These are phyloP conservation scores for Drosophila putrida DNA, from an alignment of 2,888 invertebrate species.

Conservation along the genomic window DNA sequence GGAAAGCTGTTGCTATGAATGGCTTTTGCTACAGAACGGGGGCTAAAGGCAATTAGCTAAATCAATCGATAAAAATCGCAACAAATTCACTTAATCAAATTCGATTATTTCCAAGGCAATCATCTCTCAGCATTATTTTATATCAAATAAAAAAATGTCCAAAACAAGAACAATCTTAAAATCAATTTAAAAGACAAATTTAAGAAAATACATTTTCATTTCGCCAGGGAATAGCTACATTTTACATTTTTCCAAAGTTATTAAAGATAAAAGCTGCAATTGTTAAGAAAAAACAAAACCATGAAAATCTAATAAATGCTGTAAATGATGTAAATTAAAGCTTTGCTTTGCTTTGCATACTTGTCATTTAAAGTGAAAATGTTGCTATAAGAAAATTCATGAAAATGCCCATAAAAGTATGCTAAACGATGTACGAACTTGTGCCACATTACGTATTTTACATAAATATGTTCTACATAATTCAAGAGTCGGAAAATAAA, in stretches of 20 bases:
- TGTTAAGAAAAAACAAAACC: background rate
- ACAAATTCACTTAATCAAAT: constrained; percentile 44
- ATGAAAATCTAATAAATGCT: background rate
- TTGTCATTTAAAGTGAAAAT: background rate
- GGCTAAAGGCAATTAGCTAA: constrained; percentile 45
- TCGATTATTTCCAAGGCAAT: constrained; percentile 26
- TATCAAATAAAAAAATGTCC: constrained; percentile 1
- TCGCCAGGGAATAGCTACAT: constrained; percentile 3
- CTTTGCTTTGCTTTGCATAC: background rate
- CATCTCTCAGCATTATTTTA: background rate
- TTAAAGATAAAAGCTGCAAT: constrained; percentile 1
- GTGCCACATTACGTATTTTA: background rate
- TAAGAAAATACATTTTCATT: constrained; percentile 4
- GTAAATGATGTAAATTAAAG: background rate
- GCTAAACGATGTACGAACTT: background rate
- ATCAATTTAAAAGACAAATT: constrained; percentile 1
- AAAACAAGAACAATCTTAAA: constrained; percentile 4
- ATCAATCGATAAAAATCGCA: constrained; percentile 52
- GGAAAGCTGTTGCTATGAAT: background rate
- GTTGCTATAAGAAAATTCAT: background rate
- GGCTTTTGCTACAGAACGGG: background rate
- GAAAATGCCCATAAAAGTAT: constrained; percentile 8
- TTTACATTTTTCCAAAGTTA: background rate
- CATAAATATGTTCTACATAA: too few relatives aligned
- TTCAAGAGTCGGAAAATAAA: too few relatives aligned